A percentile compares a stretch with the other conserved stretches of the same genome.
These are phyloP conservation scores for Megalopta genalis DNA, from an alignment of 1,140 invertebrate species.

Conservation along the genomic window DNA sequence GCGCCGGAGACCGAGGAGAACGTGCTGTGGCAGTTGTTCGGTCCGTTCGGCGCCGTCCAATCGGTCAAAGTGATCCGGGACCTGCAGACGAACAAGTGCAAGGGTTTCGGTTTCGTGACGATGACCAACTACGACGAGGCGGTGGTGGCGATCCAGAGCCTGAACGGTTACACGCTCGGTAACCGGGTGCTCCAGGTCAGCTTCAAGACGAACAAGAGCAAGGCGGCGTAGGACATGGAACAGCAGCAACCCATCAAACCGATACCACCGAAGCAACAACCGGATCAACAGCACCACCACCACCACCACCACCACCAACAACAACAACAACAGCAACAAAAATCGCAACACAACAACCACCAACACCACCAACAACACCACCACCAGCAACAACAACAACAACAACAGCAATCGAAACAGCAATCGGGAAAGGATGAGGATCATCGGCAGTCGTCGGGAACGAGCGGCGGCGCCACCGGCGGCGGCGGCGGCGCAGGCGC, in stretches of 20 bases:
- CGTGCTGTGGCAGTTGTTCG: slow-evolving; percentile 99
- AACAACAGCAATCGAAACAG: background rate
- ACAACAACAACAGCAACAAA: background rate
- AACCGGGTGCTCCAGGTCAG: slow-evolving; percentile 99
- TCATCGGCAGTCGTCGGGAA: too few species aligned
- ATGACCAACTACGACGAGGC: slow-evolving; percentile 99
- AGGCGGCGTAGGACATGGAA: slow-evolving; percentile 86
- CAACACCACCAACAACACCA: too few species aligned
- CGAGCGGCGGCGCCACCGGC: too few species aligned
- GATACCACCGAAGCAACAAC: slow-evolving; percentile 27
- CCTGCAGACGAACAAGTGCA: slow-evolving; percentile 99
- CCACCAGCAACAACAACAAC: too few species aligned
- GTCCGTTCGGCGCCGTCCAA: slow-evolving; percentile 99
- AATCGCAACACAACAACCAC: slow-evolving; percentile 2
- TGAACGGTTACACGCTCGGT: slow-evolving; percentile 98
- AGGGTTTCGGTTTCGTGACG: slow-evolving; percentile 99
- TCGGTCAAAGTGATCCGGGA: slow-evolving; percentile 99
- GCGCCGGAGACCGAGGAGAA: slow-evolving; percentile 99
- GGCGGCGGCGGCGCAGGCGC: too few species aligned
- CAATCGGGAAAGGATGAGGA: background rate
- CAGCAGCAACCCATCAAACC: slow-evolving; percentile 27
- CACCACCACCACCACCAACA: slow-evolving; percentile 33
- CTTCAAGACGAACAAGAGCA: slow-evolving; percentile 97
- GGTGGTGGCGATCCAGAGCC: slow-evolving; percentile 96
- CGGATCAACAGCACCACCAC: background rate